These are phyloP conservation scores for Lytechinus pictus DNA, from an alignment of 35 echinoderm and acorn worm species.

Conservation along the genomic window DNA sequence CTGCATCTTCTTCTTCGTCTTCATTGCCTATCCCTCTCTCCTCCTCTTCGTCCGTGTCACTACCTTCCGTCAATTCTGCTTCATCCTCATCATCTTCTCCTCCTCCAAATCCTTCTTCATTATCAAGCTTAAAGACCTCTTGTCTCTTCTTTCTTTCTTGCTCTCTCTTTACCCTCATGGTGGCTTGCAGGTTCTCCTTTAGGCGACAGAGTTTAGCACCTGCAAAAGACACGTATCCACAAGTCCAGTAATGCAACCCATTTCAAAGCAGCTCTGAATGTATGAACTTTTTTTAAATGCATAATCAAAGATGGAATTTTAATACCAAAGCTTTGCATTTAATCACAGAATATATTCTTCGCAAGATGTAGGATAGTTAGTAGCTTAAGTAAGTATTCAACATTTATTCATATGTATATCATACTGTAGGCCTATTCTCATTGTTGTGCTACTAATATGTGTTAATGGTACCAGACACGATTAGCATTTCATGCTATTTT, in stretches of 20 bases:
- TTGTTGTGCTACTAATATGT: too few relatives aligned
- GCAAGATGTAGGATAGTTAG: too few relatives aligned
- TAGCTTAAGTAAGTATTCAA: too few relatives aligned
- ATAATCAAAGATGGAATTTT: too few relatives aligned
- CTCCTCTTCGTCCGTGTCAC: slow-evolving; percentile 69
- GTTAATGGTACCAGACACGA: too few relatives aligned
- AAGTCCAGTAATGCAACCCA: not conserved
- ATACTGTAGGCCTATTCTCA: too few relatives aligned
- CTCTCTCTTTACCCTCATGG: slow-evolving; percentile 84
- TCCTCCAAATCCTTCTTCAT: slow-evolving; percentile 84
- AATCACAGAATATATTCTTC: too few relatives aligned
- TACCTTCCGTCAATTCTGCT: slow-evolving; percentile 70
- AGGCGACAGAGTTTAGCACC: slow-evolving; percentile 87
- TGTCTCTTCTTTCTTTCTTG: slow-evolving; percentile 75
- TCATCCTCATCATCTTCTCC: slow-evolving; percentile 67
- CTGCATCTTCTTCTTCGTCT: slow-evolving; percentile 40
- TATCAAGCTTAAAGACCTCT: slow-evolving; percentile 87
- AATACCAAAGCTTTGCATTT: too few relatives aligned
- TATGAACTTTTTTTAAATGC: too few relatives aligned
- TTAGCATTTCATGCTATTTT: too few relatives aligned
- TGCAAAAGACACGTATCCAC: not conserved
- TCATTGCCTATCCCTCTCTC: slow-evolving; percentile 45
- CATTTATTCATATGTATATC: too few relatives aligned
- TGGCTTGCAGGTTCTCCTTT: slow-evolving; percentile 80
- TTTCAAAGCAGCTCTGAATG: too few relatives aligned